A percentile compares a stretch with the other conserved stretches of the same genome.
Evolutionary conservation across 1,140 invertebrate species (phyloP).

Genomic region (Ooceraea biroi): DNA sequence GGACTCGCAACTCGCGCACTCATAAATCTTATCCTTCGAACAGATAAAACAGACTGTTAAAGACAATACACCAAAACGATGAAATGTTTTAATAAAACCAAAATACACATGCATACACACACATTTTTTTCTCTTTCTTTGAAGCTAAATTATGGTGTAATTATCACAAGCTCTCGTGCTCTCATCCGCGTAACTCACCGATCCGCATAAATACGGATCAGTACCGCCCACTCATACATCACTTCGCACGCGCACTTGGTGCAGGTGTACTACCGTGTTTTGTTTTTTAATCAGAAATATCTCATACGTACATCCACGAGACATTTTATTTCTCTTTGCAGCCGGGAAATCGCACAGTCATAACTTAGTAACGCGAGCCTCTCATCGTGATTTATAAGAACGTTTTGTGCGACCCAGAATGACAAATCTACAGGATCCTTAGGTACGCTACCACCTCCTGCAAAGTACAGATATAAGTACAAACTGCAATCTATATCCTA

Average conservation of each 20-base stretch:
- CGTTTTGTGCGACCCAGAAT: slow-evolving; percentile 92
- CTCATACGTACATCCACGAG: slow-evolving; percentile 87
- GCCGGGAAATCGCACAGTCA: slow-evolving; percentile 89
- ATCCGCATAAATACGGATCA: too few species aligned
- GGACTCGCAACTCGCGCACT: slow-evolving; percentile 89
- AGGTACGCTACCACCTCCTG: slow-evolving; percentile 86
- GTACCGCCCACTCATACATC: too few species aligned
- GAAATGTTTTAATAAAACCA: too few species aligned
- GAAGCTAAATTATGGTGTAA: too few species aligned
- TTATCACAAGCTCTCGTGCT: too few species aligned
- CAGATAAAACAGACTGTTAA: neutral
- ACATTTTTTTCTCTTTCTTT: too few species aligned
- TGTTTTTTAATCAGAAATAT: too few species aligned
- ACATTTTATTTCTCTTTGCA: slow-evolving; percentile 89
- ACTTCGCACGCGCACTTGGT: too few species aligned
- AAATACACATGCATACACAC: too few species aligned
- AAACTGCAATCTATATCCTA: slow-evolving; percentile 61
- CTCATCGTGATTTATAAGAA: slow-evolving; percentile 89
- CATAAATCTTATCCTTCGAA: slow-evolving; percentile 87
- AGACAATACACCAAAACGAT: neutral
- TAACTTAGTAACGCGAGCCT: slow-evolving; percentile 88
- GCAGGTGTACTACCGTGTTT: too few species aligned
- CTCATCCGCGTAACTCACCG: too few species aligned
- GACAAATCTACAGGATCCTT: slow-evolving; percentile 90
- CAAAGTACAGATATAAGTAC: slow-evolving; percentile 32